Conservation (phyloP, 1,140 invertebrate genomes). For the Aphis gossypii region DNA sequence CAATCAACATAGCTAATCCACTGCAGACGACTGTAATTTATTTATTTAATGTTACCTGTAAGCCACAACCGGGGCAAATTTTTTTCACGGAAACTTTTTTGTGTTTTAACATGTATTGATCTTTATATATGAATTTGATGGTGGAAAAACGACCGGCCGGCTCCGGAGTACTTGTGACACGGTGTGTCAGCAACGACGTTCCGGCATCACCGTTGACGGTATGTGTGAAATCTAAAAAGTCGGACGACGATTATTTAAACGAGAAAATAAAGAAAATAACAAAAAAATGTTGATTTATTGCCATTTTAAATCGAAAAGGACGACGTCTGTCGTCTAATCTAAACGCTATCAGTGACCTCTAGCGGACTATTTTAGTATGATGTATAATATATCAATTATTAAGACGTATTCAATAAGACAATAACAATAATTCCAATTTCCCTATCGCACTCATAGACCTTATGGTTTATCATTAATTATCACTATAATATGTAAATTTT, state of each 20-base stretch:
- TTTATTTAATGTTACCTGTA: conserved; percentile 65
- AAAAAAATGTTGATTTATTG: neutral
- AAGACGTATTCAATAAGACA: neutral
- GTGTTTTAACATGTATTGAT: conserved; percentile 53
- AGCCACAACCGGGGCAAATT: conserved; percentile 71
- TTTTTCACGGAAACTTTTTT: conserved; percentile 63
- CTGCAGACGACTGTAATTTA: neutral
- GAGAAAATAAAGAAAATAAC: neutral
- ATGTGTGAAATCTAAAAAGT: neutral
- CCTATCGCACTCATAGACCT: neutral
- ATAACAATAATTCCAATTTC: neutral
- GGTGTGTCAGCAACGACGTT: neutral
- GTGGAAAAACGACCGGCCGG: neutral
- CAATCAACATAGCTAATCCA: neutral
- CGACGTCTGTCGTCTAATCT: neutral
- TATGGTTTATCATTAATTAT: neutral
- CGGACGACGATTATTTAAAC: neutral
- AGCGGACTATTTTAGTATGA: neutral
- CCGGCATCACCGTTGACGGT: neutral
- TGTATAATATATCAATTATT: neutral
- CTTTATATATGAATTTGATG: neutral
- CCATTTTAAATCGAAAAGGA: neutral
- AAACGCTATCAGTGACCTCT: neutral
- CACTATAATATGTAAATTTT: too few species aligned
- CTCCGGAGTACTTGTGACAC: neutral